Conservation (phyloP, 2,888 invertebrate genomes). For the Psylliodes chrysocephalus region DNA sequence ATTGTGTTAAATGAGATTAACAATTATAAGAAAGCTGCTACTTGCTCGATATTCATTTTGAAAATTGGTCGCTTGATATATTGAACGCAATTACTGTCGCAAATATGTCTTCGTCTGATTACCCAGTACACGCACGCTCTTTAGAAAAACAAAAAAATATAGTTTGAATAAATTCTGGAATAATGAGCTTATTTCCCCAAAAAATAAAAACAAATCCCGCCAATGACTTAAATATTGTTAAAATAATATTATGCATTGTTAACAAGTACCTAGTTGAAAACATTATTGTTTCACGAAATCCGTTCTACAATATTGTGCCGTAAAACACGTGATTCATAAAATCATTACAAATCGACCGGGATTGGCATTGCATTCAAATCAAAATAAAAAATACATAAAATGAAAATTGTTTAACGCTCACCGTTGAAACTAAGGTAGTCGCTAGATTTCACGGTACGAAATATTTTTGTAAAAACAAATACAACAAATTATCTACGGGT, state of each 20-base stretch:
- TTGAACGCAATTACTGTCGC: too few relatives aligned
- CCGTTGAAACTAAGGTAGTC: not conserved
- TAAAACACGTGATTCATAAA: not conserved
- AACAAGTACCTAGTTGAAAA: not conserved
- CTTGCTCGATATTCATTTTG: too few relatives aligned
- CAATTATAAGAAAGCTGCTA: too few relatives aligned
- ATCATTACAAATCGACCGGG: not conserved
- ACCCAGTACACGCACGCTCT: too few relatives aligned
- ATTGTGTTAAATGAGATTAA: too few relatives aligned
- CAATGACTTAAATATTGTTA: not conserved
- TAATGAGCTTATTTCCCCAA: too few relatives aligned
- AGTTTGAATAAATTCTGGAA: too few relatives aligned
- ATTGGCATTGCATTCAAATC: too few relatives aligned
- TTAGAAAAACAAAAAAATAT: too few relatives aligned
- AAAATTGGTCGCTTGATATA: too few relatives aligned
- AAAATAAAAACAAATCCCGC: too few relatives aligned
- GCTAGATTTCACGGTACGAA: not conserved
- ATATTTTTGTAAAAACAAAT: not conserved
- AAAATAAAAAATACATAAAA: slow-evolving; percentile 1
- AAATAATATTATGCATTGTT: not conserved
- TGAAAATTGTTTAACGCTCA: not conserved
- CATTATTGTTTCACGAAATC: not conserved
- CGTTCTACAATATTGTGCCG: not conserved
- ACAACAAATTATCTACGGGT: not conserved
- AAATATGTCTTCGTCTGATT: too few relatives aligned